Base-by-base conservation (phyloP, 2,113 vertebrate species). In the Xiphophorus hellerii region DNA sequence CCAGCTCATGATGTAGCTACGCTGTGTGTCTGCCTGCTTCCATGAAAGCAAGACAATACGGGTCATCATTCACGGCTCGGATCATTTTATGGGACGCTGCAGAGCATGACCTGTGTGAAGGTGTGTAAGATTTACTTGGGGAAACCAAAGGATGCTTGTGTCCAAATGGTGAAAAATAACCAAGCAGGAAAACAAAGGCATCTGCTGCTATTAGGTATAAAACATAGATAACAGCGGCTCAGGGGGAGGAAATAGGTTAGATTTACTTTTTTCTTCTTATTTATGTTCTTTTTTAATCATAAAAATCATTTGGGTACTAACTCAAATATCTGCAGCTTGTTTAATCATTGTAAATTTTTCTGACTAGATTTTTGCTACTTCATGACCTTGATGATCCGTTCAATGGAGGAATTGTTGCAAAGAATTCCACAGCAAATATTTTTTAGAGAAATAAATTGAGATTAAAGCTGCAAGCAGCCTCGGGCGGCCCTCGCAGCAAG, bases 21-120 rank as follows among this genome's bases (percentile, higher is more conserved):
- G 74, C 60, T 70, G 69, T 1, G 8, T 27, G 60, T 68, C 80
- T 69, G 69, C 73, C 64, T 69, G 66, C 58, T 63, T 37, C 68
- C 75, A 58, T 71, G 15, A 73, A 82, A 74, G 76, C 51, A 66
- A 66, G 54, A 74, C 81, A 82, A 84, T 73, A 80, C 71, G 64
- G 22, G 42, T 66, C 78, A 85, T 85, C 69, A 77, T 76, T 88
- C 78, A 84, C 61, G 27, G 10, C 54, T 77, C 80, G 73, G 62
- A 74, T 77, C 44, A 17, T 63, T 88, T 88, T 83, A 86, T 88
- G 85, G 28, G 80, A 37, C 4, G 71, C 80, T 76, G 77, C 48
- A 17, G 76, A 78, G 74, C 74, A 33, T 80, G 85, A 84, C 84
- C 82, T 79, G 75, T 68, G 66, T 69, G 67, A n/a, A 15, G 29